Evolutionary conservation across 2,888 invertebrate species (phyloP), one percentile per base, ranked within the genome.

Genomic region (Hemicrepidius hirtus): DNA sequence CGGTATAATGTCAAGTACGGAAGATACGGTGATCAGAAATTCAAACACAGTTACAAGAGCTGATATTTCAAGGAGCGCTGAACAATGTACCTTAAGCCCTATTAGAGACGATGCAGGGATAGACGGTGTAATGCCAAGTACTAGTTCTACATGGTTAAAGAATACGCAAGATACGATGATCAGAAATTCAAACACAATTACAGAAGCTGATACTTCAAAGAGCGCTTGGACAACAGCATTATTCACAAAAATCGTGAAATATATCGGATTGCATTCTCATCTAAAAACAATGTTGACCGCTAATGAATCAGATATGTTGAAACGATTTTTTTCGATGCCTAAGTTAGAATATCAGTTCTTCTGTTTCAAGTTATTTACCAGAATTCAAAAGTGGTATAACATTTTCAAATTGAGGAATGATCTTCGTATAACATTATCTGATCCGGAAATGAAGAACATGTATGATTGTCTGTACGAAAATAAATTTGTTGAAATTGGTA

Each of bases 401-500:
- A 41, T 75, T 68, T 68, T 68, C 7, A 66, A 76, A 68, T 75
- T 80, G 0, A 60, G 28, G 28, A 16, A 57, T 44, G 35, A 53
- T 50, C 53, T 77, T 57, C 60, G 78, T 55, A 62, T 77, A 59
- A 18, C 53, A 10, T 62, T 82, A 50, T 73, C 72, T 24, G 65
- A 77, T n/a, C 41, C 67, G 16, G 78, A 82, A 59, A 73, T 81
- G n/a, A 59, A 50, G 5, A 40, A 60, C 16, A 77, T 82, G 70
- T 78, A 79, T 65, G 67, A 71, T 7, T 68, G 73, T 64, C 74
- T 82, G n/a, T 67, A 62, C 49, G 66, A 77, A 35, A 74, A 72
- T n/a, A 66, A 63, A 24, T 79, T 82, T 74, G 78, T 83, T 55
- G 73, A 78, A 44, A 79, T 78, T 59, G 81, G 77, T 79, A 76